Conservation (phyloP, 1,140 invertebrate genomes). For the Pygmarrhopalites habei region DNA sequence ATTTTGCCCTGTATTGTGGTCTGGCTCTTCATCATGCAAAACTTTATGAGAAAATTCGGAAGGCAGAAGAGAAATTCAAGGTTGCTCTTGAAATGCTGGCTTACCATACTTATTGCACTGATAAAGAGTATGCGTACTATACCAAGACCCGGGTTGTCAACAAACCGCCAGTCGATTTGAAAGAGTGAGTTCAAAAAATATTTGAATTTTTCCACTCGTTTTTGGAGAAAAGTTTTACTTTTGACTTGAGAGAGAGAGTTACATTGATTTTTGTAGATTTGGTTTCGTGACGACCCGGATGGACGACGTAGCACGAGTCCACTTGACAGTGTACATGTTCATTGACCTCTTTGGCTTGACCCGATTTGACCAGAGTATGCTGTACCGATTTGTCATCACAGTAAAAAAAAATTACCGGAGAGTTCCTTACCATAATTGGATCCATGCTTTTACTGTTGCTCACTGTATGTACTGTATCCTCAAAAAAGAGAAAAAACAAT, state of each 20-base stretch:
- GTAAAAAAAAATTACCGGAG: constrained; percentile 74
- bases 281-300: constrained; percentile 64
- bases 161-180: neutral
- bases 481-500: constrained; percentile 46
- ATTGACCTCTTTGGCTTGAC: constrained; percentile 59
- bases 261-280: constrained; percentile 50
- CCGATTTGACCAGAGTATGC: constrained; percentile 54
- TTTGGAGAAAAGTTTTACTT: too few species aligned
- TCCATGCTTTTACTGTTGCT: constrained; percentile 77
- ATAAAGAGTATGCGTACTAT: constrained; percentile 59
- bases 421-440: constrained; percentile 76
- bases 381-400: constrained; percentile 67
- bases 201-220: too few species aligned
- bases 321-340: constrained; percentile 69
- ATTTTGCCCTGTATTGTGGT: constrained; percentile 78
- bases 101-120: constrained; percentile 71
- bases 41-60: constrained; percentile 71
- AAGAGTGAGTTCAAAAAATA: too few species aligned
- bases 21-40: constrained; percentile 76
- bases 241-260: too few species aligned
- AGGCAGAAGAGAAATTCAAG: constrained; percentile 73
- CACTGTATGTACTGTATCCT: constrained; percentile 73
- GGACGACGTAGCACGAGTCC: constrained; percentile 57
- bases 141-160: constrained; percentile 41
- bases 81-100: constrained; percentile 68